Evolutionary conservation across 2,888 invertebrate genomes (phyloP).

Genomic region (Dinocampus coccinellae): DNA sequence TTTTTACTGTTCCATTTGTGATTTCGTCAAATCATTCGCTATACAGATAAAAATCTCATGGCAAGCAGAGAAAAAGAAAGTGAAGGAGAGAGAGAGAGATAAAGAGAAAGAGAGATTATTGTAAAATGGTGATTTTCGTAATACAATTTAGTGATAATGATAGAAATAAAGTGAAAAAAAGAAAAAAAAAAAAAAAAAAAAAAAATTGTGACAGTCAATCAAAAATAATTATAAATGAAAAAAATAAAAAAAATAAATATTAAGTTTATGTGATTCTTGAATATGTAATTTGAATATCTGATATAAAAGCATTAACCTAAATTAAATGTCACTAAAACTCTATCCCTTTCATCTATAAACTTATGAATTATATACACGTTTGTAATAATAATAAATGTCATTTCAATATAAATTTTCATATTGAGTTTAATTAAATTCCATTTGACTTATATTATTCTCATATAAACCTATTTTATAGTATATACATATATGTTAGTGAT

Average conservation of each 20-base stretch:
- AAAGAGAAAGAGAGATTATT: not conserved
- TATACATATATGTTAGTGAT: too few species aligned
- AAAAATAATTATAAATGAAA: not conserved
- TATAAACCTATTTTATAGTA: not conserved
- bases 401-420: not conserved
- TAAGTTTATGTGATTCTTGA: not conserved
- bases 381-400: conserved; percentile 15
- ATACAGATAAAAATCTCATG: conserved; percentile 3
- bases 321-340: conserved; percentile 3
- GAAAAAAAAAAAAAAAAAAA: not conserved
- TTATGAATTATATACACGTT: not conserved
- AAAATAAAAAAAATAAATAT: not conserved
- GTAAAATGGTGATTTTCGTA: conserved; percentile 1
- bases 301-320: conserved; percentile 1
- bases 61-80: too few species aligned
- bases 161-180: not conserved
- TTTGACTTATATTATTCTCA: conserved; percentile 1
- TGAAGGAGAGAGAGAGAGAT: too few species aligned
- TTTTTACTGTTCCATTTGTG: not conserved
- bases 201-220: not conserved
- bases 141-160: not conserved
- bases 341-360: not conserved
- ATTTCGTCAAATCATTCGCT: conserved; percentile 21
- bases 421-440: conserved; percentile 22
- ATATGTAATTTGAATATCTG: not conserved